These are phyloP conservation scores for Sarcophaga bullata DNA, from an alignment of 1,140 invertebrate species.

Conservation along the genomic window DNA sequence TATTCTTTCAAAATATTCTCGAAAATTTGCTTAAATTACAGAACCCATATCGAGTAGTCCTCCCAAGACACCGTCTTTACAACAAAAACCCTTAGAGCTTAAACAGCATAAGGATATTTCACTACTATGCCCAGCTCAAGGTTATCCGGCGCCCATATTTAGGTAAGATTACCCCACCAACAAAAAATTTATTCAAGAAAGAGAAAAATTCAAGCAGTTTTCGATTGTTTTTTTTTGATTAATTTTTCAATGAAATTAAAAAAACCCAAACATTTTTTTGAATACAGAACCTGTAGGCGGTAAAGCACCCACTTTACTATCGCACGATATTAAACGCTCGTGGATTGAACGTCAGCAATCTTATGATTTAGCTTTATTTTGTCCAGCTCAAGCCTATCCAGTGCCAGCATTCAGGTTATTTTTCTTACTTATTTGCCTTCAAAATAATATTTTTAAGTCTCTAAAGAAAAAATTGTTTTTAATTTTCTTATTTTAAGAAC, in stretches of 20 bases:
- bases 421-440: not conserved
- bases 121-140: slow-evolving; percentile 74
- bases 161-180: slow-evolving; percentile 33
- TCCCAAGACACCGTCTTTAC: slow-evolving; percentile 51
- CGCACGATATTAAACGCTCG: slow-evolving; percentile 73
- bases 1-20: not conserved
- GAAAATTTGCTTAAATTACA: slow-evolving; percentile 5
- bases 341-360: slow-evolving; percentile 52
- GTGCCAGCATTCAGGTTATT: slow-evolving; percentile 68
- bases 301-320: slow-evolving; percentile 74
- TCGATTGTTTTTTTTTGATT: slow-evolving; percentile 55
- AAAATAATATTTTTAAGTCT: not conserved
- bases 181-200: not conserved
- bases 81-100: slow-evolving; percentile 66
- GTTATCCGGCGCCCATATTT: slow-evolving; percentile 61
- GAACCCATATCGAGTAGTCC: slow-evolving; percentile 46
- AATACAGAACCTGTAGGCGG: slow-evolving; percentile 74
- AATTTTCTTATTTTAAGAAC: slow-evolving; percentile 68
- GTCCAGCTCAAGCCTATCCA: slow-evolving; percentile 68
- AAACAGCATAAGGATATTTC: slow-evolving; percentile 66
- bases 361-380: slow-evolving; percentile 67
- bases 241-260: slow-evolving; percentile 39
- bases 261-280: slow-evolving; percentile 66
- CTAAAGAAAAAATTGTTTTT: not conserved
- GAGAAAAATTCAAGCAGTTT: slow-evolving; percentile 51